Conservation (phyloP, 2,797 vertebrate species). For the Leptatherina wallacei region DNA sequence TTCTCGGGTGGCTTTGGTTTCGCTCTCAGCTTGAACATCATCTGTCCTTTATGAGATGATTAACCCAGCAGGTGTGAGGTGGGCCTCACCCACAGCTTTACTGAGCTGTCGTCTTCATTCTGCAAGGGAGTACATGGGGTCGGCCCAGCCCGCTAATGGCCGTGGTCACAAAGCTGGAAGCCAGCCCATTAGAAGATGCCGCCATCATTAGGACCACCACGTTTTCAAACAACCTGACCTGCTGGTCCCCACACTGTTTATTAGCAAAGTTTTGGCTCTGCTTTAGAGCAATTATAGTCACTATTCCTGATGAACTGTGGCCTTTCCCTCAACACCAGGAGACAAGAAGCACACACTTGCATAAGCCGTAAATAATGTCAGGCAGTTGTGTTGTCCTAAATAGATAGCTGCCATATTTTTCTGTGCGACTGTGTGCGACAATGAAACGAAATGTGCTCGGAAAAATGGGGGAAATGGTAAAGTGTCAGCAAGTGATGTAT, state of each 20-base stretch:
- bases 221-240: conserved; percentile 70
- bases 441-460: conserved; percentile 66
- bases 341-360: conserved; percentile 42
- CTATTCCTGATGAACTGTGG: conserved; percentile 67
- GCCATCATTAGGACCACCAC: conserved; percentile 69
- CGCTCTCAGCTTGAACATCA: conserved; percentile 49
- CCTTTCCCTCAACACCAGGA: conserved; percentile 41
- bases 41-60: conserved; percentile 66
- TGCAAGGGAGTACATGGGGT: conserved; percentile 61
- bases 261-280: conserved; percentile 71
- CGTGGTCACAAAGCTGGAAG: conserved; percentile 66
- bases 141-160: conserved; percentile 67
- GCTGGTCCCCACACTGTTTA: conserved; percentile 62
- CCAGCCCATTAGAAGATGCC: conserved; percentile 66
- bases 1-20: conserved; percentile 50
- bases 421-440: conserved; percentile 45
- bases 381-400: conserved; percentile 45
- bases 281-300: conserved; percentile 68
- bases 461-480: conserved; percentile 68
- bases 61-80: conserved; percentile 75
- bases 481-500: conserved; percentile 88
- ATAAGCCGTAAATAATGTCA: conserved; percentile 59
- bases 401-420: conserved; percentile 46
- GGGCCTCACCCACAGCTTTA: conserved; percentile 67
- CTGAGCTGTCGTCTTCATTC: conserved; percentile 59